These are phyloP conservation scores for Datnioides undecimradiatus DNA, from an alignment of 2,113 vertebrate genomes.

Conservation along the genomic window DNA sequence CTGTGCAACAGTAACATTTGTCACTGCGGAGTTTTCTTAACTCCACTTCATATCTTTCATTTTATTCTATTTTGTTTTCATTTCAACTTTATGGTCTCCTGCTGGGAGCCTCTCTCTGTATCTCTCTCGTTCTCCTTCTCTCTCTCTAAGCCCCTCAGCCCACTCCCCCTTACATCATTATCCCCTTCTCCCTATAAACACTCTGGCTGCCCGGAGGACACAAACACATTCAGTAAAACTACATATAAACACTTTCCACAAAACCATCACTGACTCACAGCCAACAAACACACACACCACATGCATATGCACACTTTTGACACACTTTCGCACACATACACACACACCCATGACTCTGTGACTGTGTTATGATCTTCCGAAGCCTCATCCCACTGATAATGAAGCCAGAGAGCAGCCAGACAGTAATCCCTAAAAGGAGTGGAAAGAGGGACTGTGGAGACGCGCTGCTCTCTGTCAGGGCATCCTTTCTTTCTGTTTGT, in stretches of 20 bases:
- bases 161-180: slow-evolving; percentile 43
- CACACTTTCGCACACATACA: too few species aligned
- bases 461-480: too few species aligned
- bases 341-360: slow-evolving; percentile 18
- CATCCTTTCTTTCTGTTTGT: not conserved
- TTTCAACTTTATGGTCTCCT: slow-evolving; percentile 17
- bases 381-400: slow-evolving; percentile 41
- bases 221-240: slow-evolving; percentile 11
- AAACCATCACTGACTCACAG: not conserved
- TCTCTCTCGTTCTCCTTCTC: not conserved
- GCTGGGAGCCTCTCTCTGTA: slow-evolving; percentile 7
- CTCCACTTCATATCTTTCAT: not conserved
- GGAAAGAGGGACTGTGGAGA: slow-evolving; percentile 49
- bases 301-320: not conserved
- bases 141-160: slow-evolving; percentile 34
- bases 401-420: slow-evolving; percentile 25
- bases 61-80: slow-evolving; percentile 19
- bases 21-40: not conserved
- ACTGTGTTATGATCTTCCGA: slow-evolving; percentile 26
- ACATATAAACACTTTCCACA: slow-evolving; percentile 14
- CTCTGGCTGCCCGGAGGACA: slow-evolving; percentile 37
- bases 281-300: not conserved
- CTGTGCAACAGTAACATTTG: not conserved
- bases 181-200: slow-evolving; percentile 50
- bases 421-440: slow-evolving; percentile 59